phyloP scores from a whole-genome alignment of 2,888 invertebrate species.

The Synergus japonicus region DNA sequence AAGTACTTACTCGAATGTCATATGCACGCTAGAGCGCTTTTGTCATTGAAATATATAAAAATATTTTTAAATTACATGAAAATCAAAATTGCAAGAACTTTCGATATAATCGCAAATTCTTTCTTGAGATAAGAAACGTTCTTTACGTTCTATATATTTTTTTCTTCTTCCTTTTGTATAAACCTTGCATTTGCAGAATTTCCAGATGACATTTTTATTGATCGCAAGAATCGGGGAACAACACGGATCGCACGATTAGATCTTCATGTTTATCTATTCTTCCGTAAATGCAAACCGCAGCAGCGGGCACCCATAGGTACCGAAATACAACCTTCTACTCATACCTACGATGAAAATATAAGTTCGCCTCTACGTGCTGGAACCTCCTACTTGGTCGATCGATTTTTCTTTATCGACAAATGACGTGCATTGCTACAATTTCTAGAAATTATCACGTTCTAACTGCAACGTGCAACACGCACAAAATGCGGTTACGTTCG shows the following conservation, averaged over 20 bases:
- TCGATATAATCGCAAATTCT: no score
- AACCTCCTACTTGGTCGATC: conserved; percentile 54
- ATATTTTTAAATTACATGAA: no score
- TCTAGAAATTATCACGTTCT: conserved; percentile 71
- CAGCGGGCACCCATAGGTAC: conserved; percentile 50
- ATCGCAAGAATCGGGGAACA: background rate
- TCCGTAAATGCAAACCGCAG: conserved; percentile 68
- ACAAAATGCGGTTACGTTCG: conserved; percentile 48
- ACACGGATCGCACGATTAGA: conserved; percentile 23
- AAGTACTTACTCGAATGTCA: no score
- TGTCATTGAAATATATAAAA: no score
- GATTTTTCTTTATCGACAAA: conserved; percentile 67
- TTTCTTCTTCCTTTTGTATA: background rate
- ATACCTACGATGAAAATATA: conserved; percentile 40
- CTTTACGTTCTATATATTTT: no score
- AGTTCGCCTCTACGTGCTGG: conserved; percentile 40
- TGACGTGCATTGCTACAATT: conserved; percentile 71
- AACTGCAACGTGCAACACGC: conserved; percentile 58
- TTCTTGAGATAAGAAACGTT: no score
- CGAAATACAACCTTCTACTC: conserved; percentile 51
- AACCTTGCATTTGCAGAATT: background rate
- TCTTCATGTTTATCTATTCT: conserved; percentile 64
- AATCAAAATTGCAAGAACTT: no score
- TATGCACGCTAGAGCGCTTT: no score
- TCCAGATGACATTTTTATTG: background rate